Evolutionary conservation across 2,113 vertebrate species (phyloP), one percentile per base, ranked within the genome.

Genomic region (Hiodon alosoides): DNA sequence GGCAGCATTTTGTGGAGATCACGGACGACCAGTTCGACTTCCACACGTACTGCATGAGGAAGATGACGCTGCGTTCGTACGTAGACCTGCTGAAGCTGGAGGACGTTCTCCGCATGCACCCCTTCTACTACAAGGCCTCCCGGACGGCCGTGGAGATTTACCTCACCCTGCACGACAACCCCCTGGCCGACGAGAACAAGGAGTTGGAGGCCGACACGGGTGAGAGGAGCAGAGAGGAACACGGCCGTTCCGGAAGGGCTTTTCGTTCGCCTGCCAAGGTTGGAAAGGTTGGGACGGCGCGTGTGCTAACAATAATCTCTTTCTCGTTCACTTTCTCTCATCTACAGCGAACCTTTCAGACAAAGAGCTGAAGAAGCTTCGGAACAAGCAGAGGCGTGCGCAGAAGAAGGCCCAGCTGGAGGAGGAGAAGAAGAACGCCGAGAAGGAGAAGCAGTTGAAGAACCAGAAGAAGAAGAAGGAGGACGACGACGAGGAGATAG

Each of bases 381-480:
- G 96, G 74, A 99, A 98, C 87, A 99, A 99, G 81, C 96, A 98
- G 85, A 89, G 97, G 79, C 90, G 96, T 88, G 97, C 97, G 0
- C 96, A 97, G 86, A 98, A 98, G 86, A 99, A 99, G 82, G 97
- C 97, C 17, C 97, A 99, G 73, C 85, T 98, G 74, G 97, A 99
- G 78, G 96, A 99, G 77, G 96, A 98, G 85, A 98, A 98, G 86
- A 98, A 98, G 87, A 99, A 94, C 54, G 96, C 97, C 0, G 97
- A 99, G 83, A 98, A 99, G 83, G 96, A 98, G 81, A 98, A 98
- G 81, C 97, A 98, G 78, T 94, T 97, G 11, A 95, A 96, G 90
- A 99, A 99, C 89, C 96, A 98, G 91, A 97, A 98, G 81, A 99
- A 98, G 89, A 98, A 98, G 83, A 98, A 98, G 69, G 97, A 99